Evolutionary conservation across 1,140 invertebrate species (phyloP).

Genomic region (Lepeophtheirus salmonis): DNA sequence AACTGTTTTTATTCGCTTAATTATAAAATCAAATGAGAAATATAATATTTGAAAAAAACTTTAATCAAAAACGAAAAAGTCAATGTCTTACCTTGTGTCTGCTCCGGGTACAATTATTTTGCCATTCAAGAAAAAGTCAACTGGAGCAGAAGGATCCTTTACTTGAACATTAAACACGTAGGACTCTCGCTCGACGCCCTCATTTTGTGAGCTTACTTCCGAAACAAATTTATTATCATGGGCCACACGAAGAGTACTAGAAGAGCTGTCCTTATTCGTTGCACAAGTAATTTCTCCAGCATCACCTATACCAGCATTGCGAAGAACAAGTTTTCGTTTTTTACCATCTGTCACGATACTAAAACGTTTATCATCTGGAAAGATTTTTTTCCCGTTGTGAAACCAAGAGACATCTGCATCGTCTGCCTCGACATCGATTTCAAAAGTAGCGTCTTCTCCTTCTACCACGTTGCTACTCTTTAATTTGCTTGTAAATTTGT

Average conservation of each 20-base stretch:
- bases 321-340: slow-evolving; percentile 76
- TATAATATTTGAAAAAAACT: too few species aligned
- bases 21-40: too few species aligned
- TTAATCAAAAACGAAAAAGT: too few species aligned
- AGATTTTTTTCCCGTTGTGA: slow-evolving; percentile 19
- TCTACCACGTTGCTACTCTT: slow-evolving; percentile 5
- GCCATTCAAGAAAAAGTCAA: slow-evolving; percentile 31
- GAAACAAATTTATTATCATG: slow-evolving; percentile 79
- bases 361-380: slow-evolving; percentile 12
- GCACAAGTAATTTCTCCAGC: slow-evolving; percentile 73
- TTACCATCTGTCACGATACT: slow-evolving; percentile 47
- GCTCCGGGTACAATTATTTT: not conserved
- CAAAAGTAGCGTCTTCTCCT: slow-evolving; percentile 4
- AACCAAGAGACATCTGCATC: slow-evolving; percentile 16
- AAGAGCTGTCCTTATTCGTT: slow-evolving; percentile 75
- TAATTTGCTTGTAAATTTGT: slow-evolving; percentile 17
- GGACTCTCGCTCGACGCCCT: slow-evolving; percentile 70
- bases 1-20: too few species aligned
- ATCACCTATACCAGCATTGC: slow-evolving; percentile 76
- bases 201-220: slow-evolving; percentile 70
- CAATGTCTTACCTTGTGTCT: not conserved
- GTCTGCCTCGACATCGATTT: slow-evolving; percentile 16
- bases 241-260: slow-evolving; percentile 62
- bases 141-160: slow-evolving; percentile 78
- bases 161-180: slow-evolving; percentile 74